Base-by-base conservation (phyloP, 2,888 invertebrate species). In the Clivina fossor region DNA sequence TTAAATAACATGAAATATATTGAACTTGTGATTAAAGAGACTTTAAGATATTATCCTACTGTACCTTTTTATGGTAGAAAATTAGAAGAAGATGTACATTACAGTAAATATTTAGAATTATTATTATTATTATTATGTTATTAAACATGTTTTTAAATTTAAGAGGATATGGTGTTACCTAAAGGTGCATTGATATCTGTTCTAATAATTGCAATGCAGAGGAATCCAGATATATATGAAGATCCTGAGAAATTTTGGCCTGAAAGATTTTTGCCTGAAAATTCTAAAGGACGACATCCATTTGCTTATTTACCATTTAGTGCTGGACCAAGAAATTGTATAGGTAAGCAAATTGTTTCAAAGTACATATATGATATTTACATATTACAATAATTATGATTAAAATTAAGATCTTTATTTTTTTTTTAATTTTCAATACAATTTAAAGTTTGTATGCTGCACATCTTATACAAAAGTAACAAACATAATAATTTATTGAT, bases 21-120 rank as follows among this genome's bases (percentile, higher is more conserved):
- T 55, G 81, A 82, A 61, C 74, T 79, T 35, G 78, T 81, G 0
- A 76, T 81, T 28, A 82, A 81, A 62, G 82, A 82, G 68, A 72
- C 76, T 0, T 63, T 81, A n/a, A 71, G 82, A 46, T 62, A 81
- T 5, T 80, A 78, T 68, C 78, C 82, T 1, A 74, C 79, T 8
- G 79, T 76, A 11, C 79, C 82, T 1, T 65, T 73, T 30, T 74
- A 78, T 56, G 74, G 76, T 16, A 71, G 81, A 47, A 62, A 62
- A 13, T 58, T 79, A 2, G 65, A 66, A 1, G 73, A 78, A 58
- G 79, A 81, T 60, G 64, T 75, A 3, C 58, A 68, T 56, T 65
- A 78, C 56, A 74, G 78, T 69, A 64, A 58, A 56, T 49, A 26
- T 30, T n/a, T n/a, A n/a, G n/a, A 22, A 11, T 11, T 41, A 28